Percentiles rank a stretch among this genome's conserved stretches.
Conservation (phyloP, 2,888 invertebrate genomes). For the Chelonus formosanus region DNA sequence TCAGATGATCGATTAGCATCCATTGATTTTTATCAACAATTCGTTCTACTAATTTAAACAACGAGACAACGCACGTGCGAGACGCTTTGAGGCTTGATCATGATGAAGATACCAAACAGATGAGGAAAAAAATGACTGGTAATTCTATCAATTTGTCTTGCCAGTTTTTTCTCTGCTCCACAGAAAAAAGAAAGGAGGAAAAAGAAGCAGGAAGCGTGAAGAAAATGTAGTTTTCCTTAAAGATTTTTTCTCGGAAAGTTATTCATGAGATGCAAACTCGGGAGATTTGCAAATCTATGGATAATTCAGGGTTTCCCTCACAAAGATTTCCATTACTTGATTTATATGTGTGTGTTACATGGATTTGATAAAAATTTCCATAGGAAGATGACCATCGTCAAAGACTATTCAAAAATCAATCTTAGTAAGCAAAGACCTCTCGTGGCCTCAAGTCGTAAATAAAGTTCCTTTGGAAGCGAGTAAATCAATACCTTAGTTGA, state of each 20-base stretch:
- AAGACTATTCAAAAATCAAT: conserved; percentile 9
- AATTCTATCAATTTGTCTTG: not conserved
- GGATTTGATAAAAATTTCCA: conserved; percentile 7
- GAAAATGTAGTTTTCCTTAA: not conserved
- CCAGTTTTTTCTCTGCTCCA: not conserved
- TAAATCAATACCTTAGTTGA: conserved; percentile 7
- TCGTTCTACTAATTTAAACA: conserved; percentile 16
- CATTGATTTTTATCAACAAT: conserved; percentile 13
- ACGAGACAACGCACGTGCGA: not conserved
- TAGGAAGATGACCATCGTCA: conserved; percentile 8
- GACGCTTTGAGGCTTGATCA: not conserved
- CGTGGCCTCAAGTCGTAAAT: conserved; percentile 14
- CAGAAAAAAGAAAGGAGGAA: not conserved
- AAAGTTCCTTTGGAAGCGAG: conserved; percentile 12
- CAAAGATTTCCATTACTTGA: conserved; percentile 3
- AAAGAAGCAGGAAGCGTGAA: not conserved
- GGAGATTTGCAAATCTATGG: conserved; percentile 20
- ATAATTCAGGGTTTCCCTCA: conserved; percentile 3
- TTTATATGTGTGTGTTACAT: not conserved
- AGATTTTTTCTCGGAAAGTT: conserved; percentile 1
- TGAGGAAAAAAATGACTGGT: conserved; percentile 1
- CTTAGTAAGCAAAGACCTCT: not conserved
- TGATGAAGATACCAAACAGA: too few relatives aligned
- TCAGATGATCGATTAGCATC: conserved; percentile 16
- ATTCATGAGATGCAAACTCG: conserved; percentile 18